Base-by-base conservation (phyloP, 2,888 invertebrate genomes). In the Isotomurus palustris region DNA sequence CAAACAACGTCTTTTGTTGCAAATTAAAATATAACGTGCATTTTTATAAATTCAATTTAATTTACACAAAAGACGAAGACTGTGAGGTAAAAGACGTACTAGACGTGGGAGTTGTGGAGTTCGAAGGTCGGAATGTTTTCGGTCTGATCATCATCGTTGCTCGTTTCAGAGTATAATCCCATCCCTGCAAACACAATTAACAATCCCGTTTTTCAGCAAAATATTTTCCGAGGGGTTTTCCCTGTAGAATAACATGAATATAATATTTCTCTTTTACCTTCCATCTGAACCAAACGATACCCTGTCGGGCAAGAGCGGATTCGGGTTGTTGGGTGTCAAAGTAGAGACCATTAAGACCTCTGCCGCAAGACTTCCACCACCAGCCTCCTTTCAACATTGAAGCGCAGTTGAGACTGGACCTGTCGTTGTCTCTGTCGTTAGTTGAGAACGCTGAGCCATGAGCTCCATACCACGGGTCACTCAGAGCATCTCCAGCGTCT, bases 311-410 rank as follows among this genome's bases (percentile, higher is more conserved):
- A n/a, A 69, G 57, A 12, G 69, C 72, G 22, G 73, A 67, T 58
- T 69, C 69, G 22, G 67, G 66, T 58, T 69, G 69, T 56, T 66
- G 69, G 17, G 91, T 90, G 72, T 91, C 90, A 44, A 91, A 79
- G 73, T 92, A 91, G 29, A 91, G 82, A 14, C 91, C 91, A 73
- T 92, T 92, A 25, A 92, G 81, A 8, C 91, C 91, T 72, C 91
- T 82, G 24, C 91, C 91, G 73, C 91, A 92, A 0, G 90, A 91
- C 74, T 91, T 90, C 91, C 91, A 91, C 91, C 91, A 92, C 91
- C 91, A 92, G 4, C 91, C 91, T 50, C 91, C 91, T 77, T 91
- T 91, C 68, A 92, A 79, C 91, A 91, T 91, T 17, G 91, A 91
- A 22, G 91, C 91, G 74, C 91, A 91, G 75, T 92, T 92, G 71